Base-by-base conservation (phyloP, 2,888 invertebrate genomes). In the Trachelus tabidus region DNA sequence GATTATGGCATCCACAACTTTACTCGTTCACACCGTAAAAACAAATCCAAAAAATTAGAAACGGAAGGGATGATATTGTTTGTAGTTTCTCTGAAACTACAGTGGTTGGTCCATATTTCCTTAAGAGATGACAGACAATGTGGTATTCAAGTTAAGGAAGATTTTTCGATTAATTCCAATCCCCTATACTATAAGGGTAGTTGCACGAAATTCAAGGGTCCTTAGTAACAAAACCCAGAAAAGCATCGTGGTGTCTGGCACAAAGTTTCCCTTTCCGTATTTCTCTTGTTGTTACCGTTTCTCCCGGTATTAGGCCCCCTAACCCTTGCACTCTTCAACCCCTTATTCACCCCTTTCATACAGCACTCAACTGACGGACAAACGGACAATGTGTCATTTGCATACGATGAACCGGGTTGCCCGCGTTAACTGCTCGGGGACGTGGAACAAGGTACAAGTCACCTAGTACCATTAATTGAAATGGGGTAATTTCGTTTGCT, bases 391-490 rank as follows among this genome's bases (percentile, higher is more conserved):
- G 83, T 87, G 87, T 86, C 88, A 87, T 87, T 87, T 88, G 87
- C 87, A 87, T 87, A 85, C 83, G 83, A 87, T 84, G 84, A 86
- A 68, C 74, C 84, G 83, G 81, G 81, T 82, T 79, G 80, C 15
- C 83, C 76, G 68, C 85, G 88, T 87, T 89, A 89, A 88, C 87
- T 87, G 86, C 80, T 86, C 84, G 84, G 87, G 87, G 86, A 87
- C 78, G 84, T 82, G 84, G 86, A 89, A 88, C 83, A 87, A 88
- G 87, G 85, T 88, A 89, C 89, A 89, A 89, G 88, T 88, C 87
- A 88, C 87, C 89, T 87, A 87, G 87, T 87, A 87, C 84, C 86
- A 86, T 87, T 89, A 89, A 89, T 89, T 89, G 89, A 89, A 89
- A 89, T 85, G 86, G 89, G 87, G 88, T 88, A 87, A 85, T 83